Base-by-base conservation (phyloP, 2,888 invertebrate species). In the Athripsodes cinereus region DNA sequence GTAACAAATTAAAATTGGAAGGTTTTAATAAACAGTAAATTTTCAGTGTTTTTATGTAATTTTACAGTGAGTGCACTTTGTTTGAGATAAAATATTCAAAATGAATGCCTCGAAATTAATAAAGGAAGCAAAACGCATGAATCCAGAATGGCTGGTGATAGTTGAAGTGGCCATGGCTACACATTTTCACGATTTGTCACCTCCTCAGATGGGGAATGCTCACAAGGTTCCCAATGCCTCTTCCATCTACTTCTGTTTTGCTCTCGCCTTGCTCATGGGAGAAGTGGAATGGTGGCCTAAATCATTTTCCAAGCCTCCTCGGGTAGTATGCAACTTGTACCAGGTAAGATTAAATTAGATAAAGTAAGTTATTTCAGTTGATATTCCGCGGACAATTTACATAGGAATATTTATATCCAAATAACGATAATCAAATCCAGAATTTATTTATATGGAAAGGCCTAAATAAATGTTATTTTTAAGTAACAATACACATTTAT, bases 221-320 rank as follows among this genome's bases (percentile, higher is more conserved):
- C 40, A 40, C 40, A 40, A 40, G 40, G 20, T 19, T 2, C 59
- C 59, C 1, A 49, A 50, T 18, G 55, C 21, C 13, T 44, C 59
- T 2, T 59, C 59, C 18, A 51, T 48, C 2, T 20, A 55, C 6
- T 59, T 59, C 18, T 59, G 59, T 44, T 55, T 52, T 35, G 55
- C 59, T 10, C 26, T 59, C 2, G 31, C 52, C 22, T 16, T 31
- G 16, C 26, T 59, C n/a, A 34, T 59, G 16, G 52, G 55, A 18
- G 22, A 59, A 18, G 51, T 51, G 16, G 21, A 47, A n/a, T 59
- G 55, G 59, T 59, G 59, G 59, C 59, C 59, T 8, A 13, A 31
- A 6, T 55, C 55, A 2, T 35, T 59, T 18, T 22, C 16, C 20
- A 55, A 22, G 22, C 59, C 55, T 3, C 55, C 44, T 11, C 26